Evolutionary conservation across 2,888 invertebrate species (phyloP).

Genomic region (Brachyptera putata): DNA sequence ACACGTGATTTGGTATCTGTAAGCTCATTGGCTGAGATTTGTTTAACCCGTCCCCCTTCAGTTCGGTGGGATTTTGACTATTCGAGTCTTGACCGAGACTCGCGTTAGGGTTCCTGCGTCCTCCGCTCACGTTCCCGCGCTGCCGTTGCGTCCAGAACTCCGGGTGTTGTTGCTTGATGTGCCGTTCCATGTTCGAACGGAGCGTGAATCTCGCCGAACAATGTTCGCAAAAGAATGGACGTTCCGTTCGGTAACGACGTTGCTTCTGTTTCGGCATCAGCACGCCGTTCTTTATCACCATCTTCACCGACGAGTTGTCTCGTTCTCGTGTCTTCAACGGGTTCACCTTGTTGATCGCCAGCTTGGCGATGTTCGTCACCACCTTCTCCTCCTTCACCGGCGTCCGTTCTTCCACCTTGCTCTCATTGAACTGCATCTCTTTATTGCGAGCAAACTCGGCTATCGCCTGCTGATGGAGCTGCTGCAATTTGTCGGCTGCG

Average conservation of each 20-base stretch:
- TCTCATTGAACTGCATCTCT: constrained; percentile 16
- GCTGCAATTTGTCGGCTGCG: constrained; percentile 36
- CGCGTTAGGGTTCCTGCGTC: constrained; percentile 44
- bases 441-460: constrained; percentile 39
- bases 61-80: constrained; percentile 5
- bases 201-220: constrained; percentile 87
- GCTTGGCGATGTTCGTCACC: not conserved
- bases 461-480: constrained; percentile 36
- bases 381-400: constrained; percentile 13
- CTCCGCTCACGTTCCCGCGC: constrained; percentile 52
- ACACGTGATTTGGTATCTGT: not conserved
- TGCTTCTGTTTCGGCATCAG: constrained; percentile 91
- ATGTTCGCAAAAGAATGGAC: constrained; percentile 86
- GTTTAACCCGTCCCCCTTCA: not conserved
- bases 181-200: constrained; percentile 91
- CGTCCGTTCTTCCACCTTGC: not conserved
- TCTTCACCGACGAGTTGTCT: constrained; percentile 61
- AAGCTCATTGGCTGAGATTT: not conserved
- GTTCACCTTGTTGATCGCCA: constrained; percentile 44
- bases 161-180: constrained; percentile 91
- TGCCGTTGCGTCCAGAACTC: constrained; percentile 82
- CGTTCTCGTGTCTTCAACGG: constrained; percentile 45
- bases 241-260: constrained; percentile 80
- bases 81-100: constrained; percentile 28
- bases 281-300: constrained; percentile 87